phyloP scores from a whole-genome alignment of 2,797 vertebrate species.

The Anomalospiza imberbis region DNA sequence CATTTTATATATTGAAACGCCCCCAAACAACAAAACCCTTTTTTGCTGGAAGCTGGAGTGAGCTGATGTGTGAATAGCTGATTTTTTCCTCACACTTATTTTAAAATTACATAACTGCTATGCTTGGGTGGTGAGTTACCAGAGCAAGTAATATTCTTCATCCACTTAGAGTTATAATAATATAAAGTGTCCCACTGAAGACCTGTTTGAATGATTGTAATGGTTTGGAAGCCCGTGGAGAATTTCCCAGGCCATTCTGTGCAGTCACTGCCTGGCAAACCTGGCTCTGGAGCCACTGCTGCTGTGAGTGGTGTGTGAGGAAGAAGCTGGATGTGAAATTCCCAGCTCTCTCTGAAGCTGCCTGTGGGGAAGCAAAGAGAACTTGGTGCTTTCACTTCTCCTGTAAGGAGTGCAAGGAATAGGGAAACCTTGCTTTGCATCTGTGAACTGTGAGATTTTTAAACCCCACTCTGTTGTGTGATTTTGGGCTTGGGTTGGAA shows the following conservation, averaged over 20 bases:
- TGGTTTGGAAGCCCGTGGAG: conserved; percentile 17
- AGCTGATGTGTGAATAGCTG: conserved; percentile 13
- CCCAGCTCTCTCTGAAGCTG: background rate
- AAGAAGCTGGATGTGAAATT: background rate
- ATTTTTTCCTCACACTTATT: background rate
- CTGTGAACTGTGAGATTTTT: background rate
- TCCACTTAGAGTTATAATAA: conserved; percentile 41
- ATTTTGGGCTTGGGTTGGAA: background rate
- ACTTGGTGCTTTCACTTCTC: background rate
- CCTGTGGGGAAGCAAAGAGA: background rate
- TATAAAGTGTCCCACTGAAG: conserved; percentile 27
- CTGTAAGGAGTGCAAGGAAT: background rate
- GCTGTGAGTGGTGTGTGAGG: background rate
- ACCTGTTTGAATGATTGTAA: conserved; percentile 35
- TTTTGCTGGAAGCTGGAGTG: conserved; percentile 22
- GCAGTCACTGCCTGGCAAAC: background rate
- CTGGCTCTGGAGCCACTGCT: background rate
- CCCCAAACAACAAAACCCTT: background rate
- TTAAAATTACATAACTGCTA: conserved; percentile 21
- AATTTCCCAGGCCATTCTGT: background rate
- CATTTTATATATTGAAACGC: background rate
- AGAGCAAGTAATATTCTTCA: conserved; percentile 46
- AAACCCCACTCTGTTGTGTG: background rate
- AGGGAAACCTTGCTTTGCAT: background rate
- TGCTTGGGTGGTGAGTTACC: conserved; percentile 44